phyloP scores from a whole-genome alignment of 30 jellyfish, hydroid and myxozoan genomes.

The Cassiopea andromeda region DNA sequence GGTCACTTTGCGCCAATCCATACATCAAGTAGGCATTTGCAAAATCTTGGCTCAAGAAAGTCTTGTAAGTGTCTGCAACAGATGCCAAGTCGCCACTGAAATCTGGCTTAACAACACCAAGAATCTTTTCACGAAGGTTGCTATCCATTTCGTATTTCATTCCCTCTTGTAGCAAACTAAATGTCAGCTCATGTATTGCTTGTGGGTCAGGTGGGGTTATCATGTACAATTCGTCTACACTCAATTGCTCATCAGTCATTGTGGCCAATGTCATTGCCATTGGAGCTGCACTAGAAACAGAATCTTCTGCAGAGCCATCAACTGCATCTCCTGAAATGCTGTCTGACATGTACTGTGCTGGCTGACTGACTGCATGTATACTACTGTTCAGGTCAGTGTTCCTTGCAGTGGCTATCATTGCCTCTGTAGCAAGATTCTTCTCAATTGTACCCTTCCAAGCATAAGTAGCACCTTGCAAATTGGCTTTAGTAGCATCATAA shows the following conservation, averaged over 20 bases:
- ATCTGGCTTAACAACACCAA: slow-evolving; percentile 49
- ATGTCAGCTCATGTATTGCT: slow-evolving; percentile 49
- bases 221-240: slow-evolving; percentile 56
- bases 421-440: slow-evolving; percentile 13
- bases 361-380: neutral
- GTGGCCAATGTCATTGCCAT: slow-evolving; percentile 41
- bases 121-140: slow-evolving; percentile 22
- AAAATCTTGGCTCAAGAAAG: slow-evolving; percentile 29
- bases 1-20: slow-evolving; percentile 47
- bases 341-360: too few species aligned
- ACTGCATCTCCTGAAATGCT: neutral
- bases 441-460: slow-evolving; percentile 57
- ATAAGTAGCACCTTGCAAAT: slow-evolving; percentile 20
- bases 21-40: slow-evolving; percentile 62
- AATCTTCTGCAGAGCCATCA: neutral
- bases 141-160: slow-evolving; percentile 65
- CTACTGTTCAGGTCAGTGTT: slow-evolving; percentile 18
- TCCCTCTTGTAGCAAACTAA: slow-evolving; percentile 58
- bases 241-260: slow-evolving; percentile 10
- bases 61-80: slow-evolving; percentile 42
- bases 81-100: slow-evolving; percentile 52
- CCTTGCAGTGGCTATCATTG: slow-evolving; percentile 19
- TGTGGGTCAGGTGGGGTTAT: slow-evolving; percentile 64
- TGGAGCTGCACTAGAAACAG: slow-evolving; percentile 41
- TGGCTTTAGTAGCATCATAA: slow-evolving; percentile 28